These are phyloP conservation scores for Apeltes quadracus DNA, from an alignment of 2,113 vertebrate species.

Conservation along the genomic window DNA sequence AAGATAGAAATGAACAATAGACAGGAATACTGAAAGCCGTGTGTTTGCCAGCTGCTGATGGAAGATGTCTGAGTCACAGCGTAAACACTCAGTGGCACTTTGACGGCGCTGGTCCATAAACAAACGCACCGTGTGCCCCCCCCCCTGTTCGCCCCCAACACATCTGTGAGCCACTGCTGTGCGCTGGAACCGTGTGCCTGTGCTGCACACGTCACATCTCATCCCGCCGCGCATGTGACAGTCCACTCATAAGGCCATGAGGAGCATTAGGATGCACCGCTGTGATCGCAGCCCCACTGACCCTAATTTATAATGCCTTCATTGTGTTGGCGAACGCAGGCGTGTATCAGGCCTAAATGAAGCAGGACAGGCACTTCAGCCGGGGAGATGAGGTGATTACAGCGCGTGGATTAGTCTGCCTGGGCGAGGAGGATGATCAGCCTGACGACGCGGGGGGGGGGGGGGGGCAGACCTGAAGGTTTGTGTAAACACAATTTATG, in stretches of 20 bases:
- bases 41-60: constrained; percentile 64
- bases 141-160: too few relatives aligned
- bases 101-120: constrained; percentile 38
- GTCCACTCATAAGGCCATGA: constrained; percentile 44
- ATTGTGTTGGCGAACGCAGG: constrained; percentile 74
- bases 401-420: constrained; percentile 68
- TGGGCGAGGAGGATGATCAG: constrained; percentile 58
- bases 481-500: neutral
- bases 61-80: constrained; percentile 47
- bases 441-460: constrained; percentile 1
- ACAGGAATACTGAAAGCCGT: constrained; percentile 43
- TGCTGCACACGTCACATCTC: constrained; percentile 22
- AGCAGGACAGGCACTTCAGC: constrained; percentile 73
- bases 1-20: constrained; percentile 23
- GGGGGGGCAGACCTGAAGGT: constrained; percentile 17
- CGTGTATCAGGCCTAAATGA: constrained; percentile 69
- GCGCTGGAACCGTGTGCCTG: too few relatives aligned
- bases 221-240: constrained; percentile 19
- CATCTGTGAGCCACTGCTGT: too few relatives aligned
- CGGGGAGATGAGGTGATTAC: constrained; percentile 72
- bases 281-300: constrained; percentile 59
- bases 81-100: constrained; percentile 56
- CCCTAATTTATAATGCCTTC: constrained; percentile 73
- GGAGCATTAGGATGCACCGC: constrained; percentile 56
- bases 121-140: too few relatives aligned